Conservation (phyloP, 1,140 invertebrate genomes). For the Drosophila elegans region DNA sequence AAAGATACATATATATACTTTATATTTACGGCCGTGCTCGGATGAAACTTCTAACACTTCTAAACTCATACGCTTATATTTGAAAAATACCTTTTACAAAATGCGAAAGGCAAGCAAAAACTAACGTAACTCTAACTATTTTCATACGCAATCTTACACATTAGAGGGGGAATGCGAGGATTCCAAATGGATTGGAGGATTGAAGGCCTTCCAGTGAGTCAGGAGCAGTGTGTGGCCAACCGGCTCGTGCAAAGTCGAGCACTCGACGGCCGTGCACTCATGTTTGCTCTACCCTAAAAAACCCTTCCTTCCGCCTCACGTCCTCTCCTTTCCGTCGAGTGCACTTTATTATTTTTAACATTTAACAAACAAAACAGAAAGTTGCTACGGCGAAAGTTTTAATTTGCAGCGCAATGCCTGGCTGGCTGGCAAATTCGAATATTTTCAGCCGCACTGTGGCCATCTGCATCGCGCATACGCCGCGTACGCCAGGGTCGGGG, state of each 20-base stretch:
- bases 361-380: constrained; percentile 62
- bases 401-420: constrained; percentile 58
- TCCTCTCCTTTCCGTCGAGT: constrained; percentile 42
- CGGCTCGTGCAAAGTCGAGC: constrained; percentile 28
- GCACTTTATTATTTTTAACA: constrained; percentile 68
- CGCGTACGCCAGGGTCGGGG: constrained; percentile 31
- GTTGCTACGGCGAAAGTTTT: constrained; percentile 57
- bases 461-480: constrained; percentile 63
- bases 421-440: constrained; percentile 7
- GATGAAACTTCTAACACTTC: constrained; percentile 49
- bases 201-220: constrained; percentile 1
- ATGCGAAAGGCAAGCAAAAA: constrained; percentile 22
- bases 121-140: constrained; percentile 55
- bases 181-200: constrained; percentile 25
- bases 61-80: constrained; percentile 64
- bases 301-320: constrained; percentile 12
- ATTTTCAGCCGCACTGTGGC: constrained; percentile 18
- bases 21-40: constrained; percentile 21
- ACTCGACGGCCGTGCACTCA: constrained; percentile 50
- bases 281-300: constrained; percentile 40
- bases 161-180: constrained; percentile 32
- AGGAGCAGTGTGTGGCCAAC: constrained; percentile 5
- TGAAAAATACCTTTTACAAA: constrained; percentile 48
- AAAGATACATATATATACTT: constrained; percentile 16
- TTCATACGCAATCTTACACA: constrained; percentile 63